Percentiles rank a stretch among this genome's conserved stretches.
phyloP scores from a whole-genome alignment of 2,888 invertebrate genomes.

The Melieria omissa region DNA sequence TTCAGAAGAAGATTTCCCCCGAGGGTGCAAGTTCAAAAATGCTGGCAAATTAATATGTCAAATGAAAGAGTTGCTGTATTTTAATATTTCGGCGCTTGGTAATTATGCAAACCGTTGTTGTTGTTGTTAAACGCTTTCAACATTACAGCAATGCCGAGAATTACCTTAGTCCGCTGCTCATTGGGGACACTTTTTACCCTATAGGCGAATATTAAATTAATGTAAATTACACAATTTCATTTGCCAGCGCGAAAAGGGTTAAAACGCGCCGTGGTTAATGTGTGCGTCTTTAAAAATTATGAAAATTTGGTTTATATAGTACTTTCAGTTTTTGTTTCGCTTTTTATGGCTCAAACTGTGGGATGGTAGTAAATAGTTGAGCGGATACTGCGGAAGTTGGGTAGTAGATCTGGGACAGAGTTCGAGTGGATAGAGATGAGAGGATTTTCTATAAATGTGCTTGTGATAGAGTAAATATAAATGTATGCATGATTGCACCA shows the following conservation, averaged over 20 bases:
- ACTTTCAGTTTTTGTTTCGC: no score
- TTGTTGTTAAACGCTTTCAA: slow-evolving; percentile 29
- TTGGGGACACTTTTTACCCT: slow-evolving; percentile 50
- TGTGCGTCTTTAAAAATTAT: slow-evolving; percentile 48
- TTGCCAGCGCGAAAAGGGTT: slow-evolving; percentile 24
- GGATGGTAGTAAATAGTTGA: no score
- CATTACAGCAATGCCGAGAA: slow-evolving; percentile 26
- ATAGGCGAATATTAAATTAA: slow-evolving; percentile 56
- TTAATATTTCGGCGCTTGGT: slow-evolving; percentile 49
- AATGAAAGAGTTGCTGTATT: slow-evolving; percentile 44
- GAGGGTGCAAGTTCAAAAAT: slow-evolving; percentile 44
- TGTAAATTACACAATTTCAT: slow-evolving; percentile 51
- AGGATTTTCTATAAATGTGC: no score
- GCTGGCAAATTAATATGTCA: slow-evolving; percentile 51
- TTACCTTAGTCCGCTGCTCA: slow-evolving; percentile 35
- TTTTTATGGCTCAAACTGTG: no score
- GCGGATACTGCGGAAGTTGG: no score
- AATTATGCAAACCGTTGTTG: slow-evolving; percentile 20
- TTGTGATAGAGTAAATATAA: no score
- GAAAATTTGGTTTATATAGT: slow-evolving; percentile 36
- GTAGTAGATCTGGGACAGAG: no score
- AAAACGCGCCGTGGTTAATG: slow-evolving; percentile 42
- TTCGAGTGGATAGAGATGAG: no score
- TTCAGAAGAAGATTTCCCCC: slow-evolving; percentile 45
- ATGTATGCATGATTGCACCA: no score